Evolutionary conservation across 2,113 vertebrate genomes (phyloP), one percentile per base, ranked within the genome.

Genomic region (Dicentrarchus labrax): DNA sequence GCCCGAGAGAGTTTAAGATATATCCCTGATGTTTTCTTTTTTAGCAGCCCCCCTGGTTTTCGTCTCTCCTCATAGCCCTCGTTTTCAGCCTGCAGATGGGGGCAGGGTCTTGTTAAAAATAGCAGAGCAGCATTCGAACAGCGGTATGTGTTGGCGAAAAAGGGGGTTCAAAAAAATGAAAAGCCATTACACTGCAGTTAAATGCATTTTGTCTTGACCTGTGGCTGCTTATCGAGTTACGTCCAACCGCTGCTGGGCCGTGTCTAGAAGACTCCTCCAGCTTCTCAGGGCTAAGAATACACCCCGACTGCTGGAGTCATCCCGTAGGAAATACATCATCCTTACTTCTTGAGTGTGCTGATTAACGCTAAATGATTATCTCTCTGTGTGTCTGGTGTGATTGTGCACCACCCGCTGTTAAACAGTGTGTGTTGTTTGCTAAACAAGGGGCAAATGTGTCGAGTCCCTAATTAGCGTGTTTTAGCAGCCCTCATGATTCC

Each of bases 381-480:
- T 92, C 85, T 87, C 66, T 85, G 83, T 85, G 87, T 85, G 92
- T 87, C 86, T 87, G 86, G 51, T 71, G 80, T 85, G 87, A 88
- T 79, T 92, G 84, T 76, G 54, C 79, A 74, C 90, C 92, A 85
- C 92, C 94, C 39, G 88, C 92, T 94, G 92, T 76, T 86, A 72
- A 89, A 78, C 86, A 81, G 76, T 85, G 81, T 84, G 85, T 72
- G 83, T 72, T 93, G 91, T 93, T 94, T 92, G 89, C 90, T 90
- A 94, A 93, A 93, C 91, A 93, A 86, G 87, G 80, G 72, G 75
- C 39, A 84, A 94, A 92, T 92, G 91, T 91, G 89, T 89, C 22
- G 53, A 83, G 86, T 90, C 77, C 80, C 88, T 92, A 94, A 94
- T 93, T 91, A 93, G 89, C 78, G 48, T 72, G 54, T 54, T 89